phyloP scores from a whole-genome alignment of 2,113 vertebrate genomes.

The Neogobius melanostomus region DNA sequence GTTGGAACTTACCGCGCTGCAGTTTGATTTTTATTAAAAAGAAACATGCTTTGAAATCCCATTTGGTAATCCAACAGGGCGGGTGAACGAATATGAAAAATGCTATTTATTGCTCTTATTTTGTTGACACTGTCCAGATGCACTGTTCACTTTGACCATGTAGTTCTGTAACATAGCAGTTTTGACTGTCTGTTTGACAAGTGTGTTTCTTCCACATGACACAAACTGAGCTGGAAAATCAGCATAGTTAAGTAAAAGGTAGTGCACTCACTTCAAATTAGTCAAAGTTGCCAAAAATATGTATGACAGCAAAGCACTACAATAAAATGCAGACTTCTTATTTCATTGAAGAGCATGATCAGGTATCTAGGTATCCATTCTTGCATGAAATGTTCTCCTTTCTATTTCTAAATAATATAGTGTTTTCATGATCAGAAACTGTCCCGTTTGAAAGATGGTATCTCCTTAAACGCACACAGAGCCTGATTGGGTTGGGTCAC shows the following conservation, averaged over 20 bases:
- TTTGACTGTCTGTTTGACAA: constrained; percentile 26
- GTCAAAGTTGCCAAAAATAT: too few relatives aligned
- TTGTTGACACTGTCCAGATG: constrained; percentile 63
- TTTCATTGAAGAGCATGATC: too few relatives aligned
- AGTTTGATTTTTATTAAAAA: constrained; percentile 62
- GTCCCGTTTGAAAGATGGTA: constrained; percentile 29
- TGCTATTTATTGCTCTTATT: constrained; percentile 60
- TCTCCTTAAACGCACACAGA: constrained; percentile 38
- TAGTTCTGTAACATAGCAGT: constrained; percentile 49
- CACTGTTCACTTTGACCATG: constrained; percentile 33
- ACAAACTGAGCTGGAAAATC: not conserved
- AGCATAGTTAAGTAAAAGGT: not conserved
- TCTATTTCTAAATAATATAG: not conserved
- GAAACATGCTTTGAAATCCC: constrained; percentile 54
- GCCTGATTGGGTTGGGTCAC: constrained; percentile 55
- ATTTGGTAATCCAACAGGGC: constrained; percentile 46
- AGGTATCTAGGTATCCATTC: too few relatives aligned
- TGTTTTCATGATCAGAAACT: constrained; percentile 28
- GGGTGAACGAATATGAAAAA: constrained; percentile 27
- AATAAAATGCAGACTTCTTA: too few relatives aligned
- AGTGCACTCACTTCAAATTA: too few relatives aligned
- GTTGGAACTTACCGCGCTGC: constrained; percentile 56
- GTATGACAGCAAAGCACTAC: too few relatives aligned
- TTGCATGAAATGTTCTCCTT: not conserved
- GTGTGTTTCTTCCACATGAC: not conserved